phyloP scores from a whole-genome alignment of 2,888 invertebrate genomes.

The Litoditis marina region DNA sequence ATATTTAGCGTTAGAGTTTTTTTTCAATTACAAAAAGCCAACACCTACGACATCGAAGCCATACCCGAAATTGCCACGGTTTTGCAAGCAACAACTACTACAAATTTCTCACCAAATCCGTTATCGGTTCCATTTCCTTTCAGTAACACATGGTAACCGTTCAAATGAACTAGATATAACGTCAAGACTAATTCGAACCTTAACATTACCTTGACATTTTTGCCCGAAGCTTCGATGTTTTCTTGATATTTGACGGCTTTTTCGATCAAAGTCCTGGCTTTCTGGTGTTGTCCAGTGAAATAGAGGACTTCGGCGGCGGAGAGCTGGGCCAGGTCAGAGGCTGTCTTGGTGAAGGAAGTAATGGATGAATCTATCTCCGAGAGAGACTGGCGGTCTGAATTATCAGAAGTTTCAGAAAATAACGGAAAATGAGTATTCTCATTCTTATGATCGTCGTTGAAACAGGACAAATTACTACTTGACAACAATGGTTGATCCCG shows the following conservation, averaged over 20 bases:
- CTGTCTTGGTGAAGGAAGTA: slow-evolving; percentile 20
- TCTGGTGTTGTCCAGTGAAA: slow-evolving; percentile 3
- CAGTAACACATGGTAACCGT: too few relatives aligned
- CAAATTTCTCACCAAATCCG: too few relatives aligned
- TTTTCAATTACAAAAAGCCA: too few relatives aligned
- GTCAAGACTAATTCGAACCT: not conserved
- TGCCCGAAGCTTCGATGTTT: slow-evolving; percentile 14
- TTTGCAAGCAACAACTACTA: too few relatives aligned
- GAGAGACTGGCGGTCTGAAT: slow-evolving; percentile 32
- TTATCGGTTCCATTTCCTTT: too few relatives aligned
- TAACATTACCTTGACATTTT: slow-evolving; percentile 20
- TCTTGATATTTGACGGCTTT: slow-evolving; percentile 7
- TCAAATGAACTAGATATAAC: too few relatives aligned
- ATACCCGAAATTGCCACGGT: too few relatives aligned
- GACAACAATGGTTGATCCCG: too few relatives aligned
- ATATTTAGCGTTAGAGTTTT: too few relatives aligned
- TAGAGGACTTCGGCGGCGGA: slow-evolving; percentile 16
- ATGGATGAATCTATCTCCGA: slow-evolving; percentile 25
- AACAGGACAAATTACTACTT: too few relatives aligned
- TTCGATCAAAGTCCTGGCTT: slow-evolving; percentile 10
- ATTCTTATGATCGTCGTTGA: too few relatives aligned
- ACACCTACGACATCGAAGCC: too few relatives aligned
- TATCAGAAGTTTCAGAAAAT: not conserved
- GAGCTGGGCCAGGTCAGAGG: slow-evolving; percentile 6
- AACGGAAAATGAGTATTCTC: not conserved